Conservation (phyloP, 37 sponge, comb jelly and placozoan species). For the Halichondria panicea region DNA sequence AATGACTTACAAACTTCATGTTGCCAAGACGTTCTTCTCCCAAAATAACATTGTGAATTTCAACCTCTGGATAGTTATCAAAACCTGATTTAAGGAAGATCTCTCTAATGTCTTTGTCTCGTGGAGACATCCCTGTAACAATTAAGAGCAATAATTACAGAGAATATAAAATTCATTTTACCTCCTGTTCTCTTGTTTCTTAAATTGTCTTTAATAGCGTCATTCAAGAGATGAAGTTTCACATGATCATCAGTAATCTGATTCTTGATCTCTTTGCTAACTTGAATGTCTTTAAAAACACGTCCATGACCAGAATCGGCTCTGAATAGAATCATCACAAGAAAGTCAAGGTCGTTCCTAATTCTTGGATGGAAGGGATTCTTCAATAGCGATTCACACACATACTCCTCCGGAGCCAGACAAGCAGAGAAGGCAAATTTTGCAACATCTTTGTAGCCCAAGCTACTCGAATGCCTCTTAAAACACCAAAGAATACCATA, state of each 20-base stretch:
- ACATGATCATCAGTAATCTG: no score
- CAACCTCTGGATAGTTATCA: background rate
- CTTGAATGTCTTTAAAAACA: conserved; percentile 44
- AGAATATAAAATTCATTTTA: no score
- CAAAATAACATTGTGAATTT: background rate
- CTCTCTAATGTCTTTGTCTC: no score
- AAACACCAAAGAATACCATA: conserved; percentile 39
- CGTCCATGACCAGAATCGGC: conserved; percentile 58
- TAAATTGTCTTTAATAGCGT: background rate
- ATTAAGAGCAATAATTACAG: no score
- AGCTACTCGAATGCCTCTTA: conserved; percentile 31
- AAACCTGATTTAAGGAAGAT: no score
- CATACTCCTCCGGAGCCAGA: conserved; percentile 28
- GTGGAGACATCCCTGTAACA: no score
- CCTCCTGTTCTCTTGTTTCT: no score
- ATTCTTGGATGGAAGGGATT: conserved; percentile 31
- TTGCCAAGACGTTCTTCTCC: background rate
- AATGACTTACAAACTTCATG: background rate
- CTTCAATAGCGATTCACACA: background rate
- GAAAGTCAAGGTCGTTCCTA: conserved; percentile 45
- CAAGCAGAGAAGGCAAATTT: conserved; percentile 35
- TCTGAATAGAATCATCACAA: conserved; percentile 28
- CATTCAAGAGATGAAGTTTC: background rate
- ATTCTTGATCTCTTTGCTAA: conserved; percentile 19
- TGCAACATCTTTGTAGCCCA: conserved; percentile 36